Percentiles rank a stretch among this genome's conserved stretches.
These are phyloP conservation scores for Crotalus horridus DNA, from an alignment of 2,113 vertebrate genomes.

Conservation along the genomic window DNA sequence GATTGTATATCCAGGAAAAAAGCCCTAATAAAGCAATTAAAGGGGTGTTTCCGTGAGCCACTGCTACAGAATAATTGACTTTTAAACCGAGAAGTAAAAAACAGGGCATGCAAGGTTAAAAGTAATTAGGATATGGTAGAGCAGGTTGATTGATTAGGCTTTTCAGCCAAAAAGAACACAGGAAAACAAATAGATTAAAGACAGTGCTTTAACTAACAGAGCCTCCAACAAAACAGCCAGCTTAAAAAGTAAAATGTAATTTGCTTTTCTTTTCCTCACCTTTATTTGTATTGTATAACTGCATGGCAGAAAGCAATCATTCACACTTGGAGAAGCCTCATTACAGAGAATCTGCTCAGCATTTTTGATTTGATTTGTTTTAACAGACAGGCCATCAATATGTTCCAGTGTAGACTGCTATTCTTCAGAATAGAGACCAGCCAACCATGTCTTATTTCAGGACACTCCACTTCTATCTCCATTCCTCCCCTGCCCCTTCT, in stretches of 20 bases:
- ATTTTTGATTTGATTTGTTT: not conserved
- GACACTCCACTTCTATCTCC: not conserved
- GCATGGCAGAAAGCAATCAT: not conserved
- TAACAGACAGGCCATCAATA: not conserved
- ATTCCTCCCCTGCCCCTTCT: not conserved
- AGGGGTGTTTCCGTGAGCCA: slow-evolving; percentile 3
- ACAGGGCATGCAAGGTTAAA: not conserved
- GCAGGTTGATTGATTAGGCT: not conserved
- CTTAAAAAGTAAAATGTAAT: not conserved
- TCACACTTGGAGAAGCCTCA: not conserved
- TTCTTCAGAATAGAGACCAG: not conserved
- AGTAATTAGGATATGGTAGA: not conserved
- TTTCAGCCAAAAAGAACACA: not conserved
- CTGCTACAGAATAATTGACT: slow-evolving; percentile 28
- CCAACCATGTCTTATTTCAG: not conserved
- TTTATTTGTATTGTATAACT: not conserved
- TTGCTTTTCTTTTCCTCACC: not conserved
- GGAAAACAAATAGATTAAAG: not conserved
- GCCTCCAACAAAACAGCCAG: not conserved
- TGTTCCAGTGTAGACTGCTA: not conserved
- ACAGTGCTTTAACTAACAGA: not conserved
- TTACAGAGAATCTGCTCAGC: not conserved
- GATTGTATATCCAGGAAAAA: not conserved
- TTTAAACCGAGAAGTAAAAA: slow-evolving; percentile 12
- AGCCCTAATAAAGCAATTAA: slow-evolving; percentile 24